phyloP scores from a whole-genome alignment of 2,797 vertebrate species.

The Podarcis siculus region DNA sequence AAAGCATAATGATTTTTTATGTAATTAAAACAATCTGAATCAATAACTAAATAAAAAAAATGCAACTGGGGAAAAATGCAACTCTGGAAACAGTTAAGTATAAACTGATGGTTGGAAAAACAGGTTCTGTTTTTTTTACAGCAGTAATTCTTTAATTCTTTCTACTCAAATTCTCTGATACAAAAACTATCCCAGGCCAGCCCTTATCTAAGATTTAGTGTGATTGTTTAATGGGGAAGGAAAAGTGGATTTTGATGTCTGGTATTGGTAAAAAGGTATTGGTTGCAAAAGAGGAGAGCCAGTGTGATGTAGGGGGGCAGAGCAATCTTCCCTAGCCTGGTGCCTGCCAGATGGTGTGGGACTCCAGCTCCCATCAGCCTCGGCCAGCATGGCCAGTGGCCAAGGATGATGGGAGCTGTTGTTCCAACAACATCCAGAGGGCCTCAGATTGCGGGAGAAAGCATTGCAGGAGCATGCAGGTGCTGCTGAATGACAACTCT shows the following conservation, averaged over 20 bases:
- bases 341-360: no score
- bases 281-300: not conserved
- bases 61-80: not conserved
- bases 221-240: not conserved
- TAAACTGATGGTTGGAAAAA: slow-evolving; percentile 43
- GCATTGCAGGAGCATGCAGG: no score
- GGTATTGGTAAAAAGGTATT: not conserved
- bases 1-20: slow-evolving; percentile 24
- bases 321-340: not conserved
- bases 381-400: no score
- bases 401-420: no score
- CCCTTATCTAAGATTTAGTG: not conserved
- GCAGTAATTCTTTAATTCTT: not conserved
- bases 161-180: not conserved
- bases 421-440: no score
- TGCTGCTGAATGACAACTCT: no score
- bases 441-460: no score
- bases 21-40: slow-evolving; percentile 26
- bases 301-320: not conserved
- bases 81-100: slow-evolving; percentile 29
- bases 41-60: slow-evolving; percentile 40
- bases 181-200: not conserved
- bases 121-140: not conserved
- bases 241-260: not conserved
- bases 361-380: no score